phyloP scores from a whole-genome alignment of 2,797 vertebrate genomes.

The Tapera naevia region DNA sequence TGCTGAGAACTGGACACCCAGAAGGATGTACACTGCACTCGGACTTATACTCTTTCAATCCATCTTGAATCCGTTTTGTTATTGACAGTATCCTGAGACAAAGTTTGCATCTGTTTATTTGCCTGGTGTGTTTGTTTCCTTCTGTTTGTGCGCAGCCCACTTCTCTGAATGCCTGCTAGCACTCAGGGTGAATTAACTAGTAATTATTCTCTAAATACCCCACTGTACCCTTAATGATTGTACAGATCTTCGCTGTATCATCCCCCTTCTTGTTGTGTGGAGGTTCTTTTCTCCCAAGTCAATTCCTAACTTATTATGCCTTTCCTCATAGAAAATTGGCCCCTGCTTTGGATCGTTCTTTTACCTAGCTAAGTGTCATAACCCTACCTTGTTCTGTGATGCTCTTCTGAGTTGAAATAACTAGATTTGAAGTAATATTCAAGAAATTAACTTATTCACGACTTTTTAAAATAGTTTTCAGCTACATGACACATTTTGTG shows the following conservation, averaged over 20 bases:
- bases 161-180: background rate
- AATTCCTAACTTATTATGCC: background rate
- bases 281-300: background rate
- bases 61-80: background rate
- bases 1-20: background rate
- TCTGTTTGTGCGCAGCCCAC: background rate
- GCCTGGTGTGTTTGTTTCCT: accelerated
- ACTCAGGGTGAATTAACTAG: background rate
- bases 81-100: background rate
- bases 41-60: accelerated
- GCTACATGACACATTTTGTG: background rate
- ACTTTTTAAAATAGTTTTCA: background rate
- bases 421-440: background rate
- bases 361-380: background rate
- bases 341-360: background rate
- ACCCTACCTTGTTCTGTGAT: background rate
- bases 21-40: background rate
- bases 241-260: background rate
- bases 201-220: background rate
- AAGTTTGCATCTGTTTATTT: background rate
- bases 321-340: background rate
- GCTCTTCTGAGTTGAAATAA: background rate
- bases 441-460: background rate
- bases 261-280: background rate
- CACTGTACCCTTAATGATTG: background rate